Percentiles rank a stretch among this genome's conserved stretches.
Evolutionary conservation across 2,797 vertebrate species (phyloP).

Genomic region (Champsocephalus gunnari): DNA sequence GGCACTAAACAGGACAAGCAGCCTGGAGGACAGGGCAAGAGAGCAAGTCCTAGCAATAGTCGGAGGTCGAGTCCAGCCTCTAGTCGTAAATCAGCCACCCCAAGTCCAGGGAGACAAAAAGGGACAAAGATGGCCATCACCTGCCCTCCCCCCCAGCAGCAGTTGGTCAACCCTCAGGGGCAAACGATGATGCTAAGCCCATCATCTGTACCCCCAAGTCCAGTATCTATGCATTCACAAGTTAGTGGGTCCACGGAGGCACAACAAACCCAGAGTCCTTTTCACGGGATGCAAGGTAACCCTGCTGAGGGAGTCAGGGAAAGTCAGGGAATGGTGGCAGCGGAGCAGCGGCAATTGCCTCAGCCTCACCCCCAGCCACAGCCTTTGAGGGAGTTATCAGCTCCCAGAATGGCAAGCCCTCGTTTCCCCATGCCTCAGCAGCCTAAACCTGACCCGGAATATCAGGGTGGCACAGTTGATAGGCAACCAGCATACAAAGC

Average conservation of each 20-base stretch:
- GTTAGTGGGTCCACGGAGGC: constrained; percentile 76
- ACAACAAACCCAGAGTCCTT: constrained; percentile 83
- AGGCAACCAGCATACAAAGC: constrained; percentile 61
- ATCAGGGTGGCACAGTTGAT: constrained; percentile 80
- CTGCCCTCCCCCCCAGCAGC: constrained; percentile 87
- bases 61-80: constrained; percentile 95
- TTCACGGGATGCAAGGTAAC: constrained; percentile 78
- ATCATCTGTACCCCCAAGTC: constrained; percentile 83
- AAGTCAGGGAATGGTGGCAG: constrained; percentile 77
- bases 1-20: constrained; percentile 92
- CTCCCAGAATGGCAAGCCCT: constrained; percentile 83
- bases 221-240: constrained; percentile 83
- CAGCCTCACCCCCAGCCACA: constrained; percentile 74
- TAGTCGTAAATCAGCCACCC: constrained; percentile 94
- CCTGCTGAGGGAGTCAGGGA: constrained; percentile 87
- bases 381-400: constrained; percentile 85
- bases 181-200: constrained; percentile 88
- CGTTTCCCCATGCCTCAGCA: constrained; percentile 84
- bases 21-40: constrained; percentile 87
- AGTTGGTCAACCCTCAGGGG: constrained; percentile 87
- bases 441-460: constrained; percentile 85
- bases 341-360: constrained; percentile 84
- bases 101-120: constrained; percentile 96
- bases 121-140: constrained; percentile 89
- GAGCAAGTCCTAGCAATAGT: constrained; percentile 96